Percentiles rank a stretch among this genome's conserved stretches.
phyloP scores from a whole-genome alignment of 1,140 invertebrate species.

The Pseudomyrmex sp. region DNA sequence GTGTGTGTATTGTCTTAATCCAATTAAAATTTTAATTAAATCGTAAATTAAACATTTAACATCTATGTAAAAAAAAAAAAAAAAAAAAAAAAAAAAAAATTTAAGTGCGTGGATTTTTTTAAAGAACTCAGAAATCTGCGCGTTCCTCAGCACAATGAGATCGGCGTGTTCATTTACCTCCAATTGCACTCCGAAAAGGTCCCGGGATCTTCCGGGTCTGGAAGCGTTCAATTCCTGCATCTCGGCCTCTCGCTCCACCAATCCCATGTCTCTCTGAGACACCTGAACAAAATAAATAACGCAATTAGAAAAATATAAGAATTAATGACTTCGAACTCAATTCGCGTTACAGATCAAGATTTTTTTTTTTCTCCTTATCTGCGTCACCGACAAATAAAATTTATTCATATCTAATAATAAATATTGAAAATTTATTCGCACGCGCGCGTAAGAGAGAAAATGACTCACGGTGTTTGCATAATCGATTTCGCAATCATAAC shows the following conservation, averaged over 20 bases:
- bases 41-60: too few relatives aligned
- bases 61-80: too few relatives aligned
- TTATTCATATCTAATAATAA: background rate
- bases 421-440: background rate
- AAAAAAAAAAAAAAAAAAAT: too few relatives aligned
- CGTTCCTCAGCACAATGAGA: too few relatives aligned
- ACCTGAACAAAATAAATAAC: slow-evolving; percentile 50
- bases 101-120: too few relatives aligned
- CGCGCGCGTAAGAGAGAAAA: background rate
- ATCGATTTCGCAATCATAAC: background rate
- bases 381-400: background rate
- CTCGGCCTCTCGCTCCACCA: slow-evolving; percentile 80
- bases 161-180: slow-evolving; percentile 83
- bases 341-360: too few relatives aligned
- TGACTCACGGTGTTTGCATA: background rate
- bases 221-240: slow-evolving; percentile 79
- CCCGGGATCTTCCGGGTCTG: slow-evolving; percentile 85
- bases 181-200: slow-evolving; percentile 88
- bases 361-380: background rate
- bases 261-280: slow-evolving; percentile 80
- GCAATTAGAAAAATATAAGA: background rate
- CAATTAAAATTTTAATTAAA: too few relatives aligned
- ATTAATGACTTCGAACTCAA: too few relatives aligned
- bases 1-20: too few relatives aligned
- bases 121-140: background rate